Conservation (phyloP, 2,888 invertebrate species). For the Drosophila pseudotalamancana region DNA sequence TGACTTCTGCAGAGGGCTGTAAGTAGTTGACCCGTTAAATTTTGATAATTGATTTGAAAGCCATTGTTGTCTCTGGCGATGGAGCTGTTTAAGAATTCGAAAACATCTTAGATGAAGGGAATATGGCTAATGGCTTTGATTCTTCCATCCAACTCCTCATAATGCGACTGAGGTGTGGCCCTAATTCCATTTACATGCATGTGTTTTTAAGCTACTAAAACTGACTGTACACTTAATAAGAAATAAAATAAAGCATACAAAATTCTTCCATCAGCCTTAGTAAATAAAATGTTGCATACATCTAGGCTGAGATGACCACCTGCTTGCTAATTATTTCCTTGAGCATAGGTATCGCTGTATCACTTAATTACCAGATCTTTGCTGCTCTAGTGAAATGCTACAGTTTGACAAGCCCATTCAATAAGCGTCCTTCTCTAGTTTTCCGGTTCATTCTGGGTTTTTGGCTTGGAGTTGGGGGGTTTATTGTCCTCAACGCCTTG, state of each 20-base stretch:
- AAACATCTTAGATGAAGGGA: neutral
- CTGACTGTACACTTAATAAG: too few species aligned
- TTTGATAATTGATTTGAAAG: constrained; percentile 61
- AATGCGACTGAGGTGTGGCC: too few species aligned
- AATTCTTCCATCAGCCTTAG: neutral
- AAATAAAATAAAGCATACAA: too few species aligned
- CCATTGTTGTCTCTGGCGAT: constrained; percentile 22
- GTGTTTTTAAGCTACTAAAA: too few species aligned
- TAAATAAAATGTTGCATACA: constrained; percentile 14
- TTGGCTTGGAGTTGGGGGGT: neutral
- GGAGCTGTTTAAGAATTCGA: neutral
- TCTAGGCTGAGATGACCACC: neutral
- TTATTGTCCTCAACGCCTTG: constrained; percentile 17
- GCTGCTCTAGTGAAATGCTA: neutral
- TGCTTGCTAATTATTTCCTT: constrained; percentile 21
- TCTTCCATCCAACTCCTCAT: too few species aligned
- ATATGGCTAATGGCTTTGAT: neutral
- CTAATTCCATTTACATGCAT: too few species aligned
- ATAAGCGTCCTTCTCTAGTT: constrained; percentile 15
- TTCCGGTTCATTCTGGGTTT: neutral
- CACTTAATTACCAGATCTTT: constrained; percentile 37
- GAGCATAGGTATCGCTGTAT: constrained; percentile 15
- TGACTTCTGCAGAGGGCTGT: constrained; percentile 49
- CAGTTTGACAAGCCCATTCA: constrained; percentile 17
- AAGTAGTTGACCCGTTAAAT: constrained; percentile 68